Evolutionary conservation across 2,113 vertebrate genomes (phyloP).

Genomic region (Eretmochelys imbricata): DNA sequence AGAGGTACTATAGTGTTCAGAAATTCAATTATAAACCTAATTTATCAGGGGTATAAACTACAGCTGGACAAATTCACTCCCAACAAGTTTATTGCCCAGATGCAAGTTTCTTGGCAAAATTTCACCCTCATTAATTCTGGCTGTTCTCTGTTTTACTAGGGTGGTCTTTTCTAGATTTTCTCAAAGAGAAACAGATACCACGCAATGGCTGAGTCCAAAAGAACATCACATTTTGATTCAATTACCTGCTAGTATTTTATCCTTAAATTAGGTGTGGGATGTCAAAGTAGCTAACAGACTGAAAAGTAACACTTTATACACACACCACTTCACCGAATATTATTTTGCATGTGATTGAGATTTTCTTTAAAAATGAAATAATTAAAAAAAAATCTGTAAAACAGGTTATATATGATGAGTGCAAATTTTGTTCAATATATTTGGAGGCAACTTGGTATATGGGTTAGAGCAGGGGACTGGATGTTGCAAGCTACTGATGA

Average conservation of each 20-base stretch:
- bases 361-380: background rate
- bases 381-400: background rate
- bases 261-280: background rate
- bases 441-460: background rate
- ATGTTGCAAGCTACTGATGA: background rate
- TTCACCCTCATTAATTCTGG: background rate
- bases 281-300: background rate
- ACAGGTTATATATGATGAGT: background rate
- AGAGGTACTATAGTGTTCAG: background rate
- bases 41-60: background rate
- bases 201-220: background rate
- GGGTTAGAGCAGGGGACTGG: background rate
- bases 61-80: background rate
- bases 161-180: background rate
- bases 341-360: background rate
- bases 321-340: background rate
- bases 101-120: slow-evolving; percentile 8
- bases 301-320: background rate
- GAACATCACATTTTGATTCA: background rate
- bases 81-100: background rate
- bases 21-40: slow-evolving; percentile 11
- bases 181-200: background rate
- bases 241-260: background rate
- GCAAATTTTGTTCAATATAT: background rate
- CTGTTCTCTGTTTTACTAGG: background rate